Percentiles rank a stretch among this genome's conserved stretches.
Evolutionary conservation across 2,797 vertebrate species (phyloP).

Genomic region (Dryobates pubescens): DNA sequence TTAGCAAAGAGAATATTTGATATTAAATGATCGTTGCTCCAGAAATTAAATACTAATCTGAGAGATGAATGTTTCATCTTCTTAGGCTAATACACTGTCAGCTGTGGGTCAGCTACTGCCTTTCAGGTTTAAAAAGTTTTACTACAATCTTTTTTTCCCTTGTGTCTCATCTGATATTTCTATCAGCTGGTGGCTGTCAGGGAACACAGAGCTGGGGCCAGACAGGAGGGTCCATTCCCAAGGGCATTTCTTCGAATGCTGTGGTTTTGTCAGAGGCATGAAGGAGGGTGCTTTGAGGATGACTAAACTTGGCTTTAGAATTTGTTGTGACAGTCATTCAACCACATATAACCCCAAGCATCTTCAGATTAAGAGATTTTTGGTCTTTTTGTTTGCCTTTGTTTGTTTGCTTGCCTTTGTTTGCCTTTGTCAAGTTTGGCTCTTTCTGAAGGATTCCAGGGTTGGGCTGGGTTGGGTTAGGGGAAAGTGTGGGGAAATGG

Average conservation of each 20-base stretch:
- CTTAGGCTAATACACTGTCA: background rate
- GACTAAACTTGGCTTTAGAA: background rate
- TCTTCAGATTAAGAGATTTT: background rate
- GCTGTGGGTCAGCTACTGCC: background rate
- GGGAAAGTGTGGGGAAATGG: background rate
- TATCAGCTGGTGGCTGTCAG: background rate
- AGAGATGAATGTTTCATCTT: background rate
- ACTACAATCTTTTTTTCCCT: background rate
- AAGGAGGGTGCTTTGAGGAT: background rate
- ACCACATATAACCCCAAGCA: background rate
- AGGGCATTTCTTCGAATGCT: background rate
- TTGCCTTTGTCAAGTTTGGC: background rate
- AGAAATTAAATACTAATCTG: background rate
- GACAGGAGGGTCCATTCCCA: conserved; percentile 28
- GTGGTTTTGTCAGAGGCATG: background rate
- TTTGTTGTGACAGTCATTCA: background rate
- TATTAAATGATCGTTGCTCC: background rate
- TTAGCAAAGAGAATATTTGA: background rate
- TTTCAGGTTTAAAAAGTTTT: background rate
- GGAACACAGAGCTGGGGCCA: background rate
- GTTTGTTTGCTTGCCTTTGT: no score
- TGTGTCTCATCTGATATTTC: background rate
- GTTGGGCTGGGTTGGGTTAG: background rate
- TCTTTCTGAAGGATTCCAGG: background rate
- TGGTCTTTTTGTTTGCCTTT: background rate